Evolutionary conservation across 2,888 invertebrate genomes (phyloP).

Genomic region (Apotomis turbidana): DNA sequence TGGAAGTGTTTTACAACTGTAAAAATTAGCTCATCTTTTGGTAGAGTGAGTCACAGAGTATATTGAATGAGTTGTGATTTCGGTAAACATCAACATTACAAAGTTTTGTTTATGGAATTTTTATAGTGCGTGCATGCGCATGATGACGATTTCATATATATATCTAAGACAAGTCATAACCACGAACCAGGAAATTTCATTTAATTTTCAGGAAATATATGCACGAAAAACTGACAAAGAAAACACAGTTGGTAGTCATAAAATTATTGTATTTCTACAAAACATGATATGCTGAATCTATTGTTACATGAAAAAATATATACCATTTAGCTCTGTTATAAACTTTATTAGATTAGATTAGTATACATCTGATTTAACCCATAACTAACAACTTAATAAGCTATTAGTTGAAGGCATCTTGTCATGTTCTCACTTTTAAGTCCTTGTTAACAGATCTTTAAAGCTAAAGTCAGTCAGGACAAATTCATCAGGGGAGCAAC

Average conservation of each 20-base stretch:
- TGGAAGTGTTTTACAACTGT: too few species aligned
- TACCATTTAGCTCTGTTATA: conserved; percentile 55
- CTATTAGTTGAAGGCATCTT: conserved; percentile 49
- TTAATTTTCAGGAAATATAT: too few species aligned
- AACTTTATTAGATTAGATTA: conserved; percentile 41
- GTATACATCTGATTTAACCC: conserved; percentile 38
- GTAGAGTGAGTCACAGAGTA: too few species aligned
- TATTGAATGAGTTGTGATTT: too few species aligned
- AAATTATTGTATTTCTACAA: conserved; percentile 75
- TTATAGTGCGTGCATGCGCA: too few species aligned
- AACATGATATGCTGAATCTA: conserved; percentile 77
- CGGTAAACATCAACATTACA: too few species aligned
- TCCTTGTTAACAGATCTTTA: conserved; percentile 66
- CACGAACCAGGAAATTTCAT: too few species aligned
- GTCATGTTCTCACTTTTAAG: conserved; percentile 66
- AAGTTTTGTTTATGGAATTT: too few species aligned
- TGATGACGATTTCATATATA: background rate
- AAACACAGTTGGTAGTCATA: conserved; percentile 50
- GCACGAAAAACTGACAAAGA: background rate
- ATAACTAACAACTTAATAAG: conserved; percentile 35
- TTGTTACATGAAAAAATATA: conserved; percentile 67
- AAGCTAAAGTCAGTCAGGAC: conserved; percentile 43
- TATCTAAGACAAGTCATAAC: background rate
- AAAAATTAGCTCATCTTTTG: too few species aligned
- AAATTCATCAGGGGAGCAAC: too few species aligned